Conservation (phyloP, 2,113 vertebrate genomes). For the Cryptotis parvus region DNA sequence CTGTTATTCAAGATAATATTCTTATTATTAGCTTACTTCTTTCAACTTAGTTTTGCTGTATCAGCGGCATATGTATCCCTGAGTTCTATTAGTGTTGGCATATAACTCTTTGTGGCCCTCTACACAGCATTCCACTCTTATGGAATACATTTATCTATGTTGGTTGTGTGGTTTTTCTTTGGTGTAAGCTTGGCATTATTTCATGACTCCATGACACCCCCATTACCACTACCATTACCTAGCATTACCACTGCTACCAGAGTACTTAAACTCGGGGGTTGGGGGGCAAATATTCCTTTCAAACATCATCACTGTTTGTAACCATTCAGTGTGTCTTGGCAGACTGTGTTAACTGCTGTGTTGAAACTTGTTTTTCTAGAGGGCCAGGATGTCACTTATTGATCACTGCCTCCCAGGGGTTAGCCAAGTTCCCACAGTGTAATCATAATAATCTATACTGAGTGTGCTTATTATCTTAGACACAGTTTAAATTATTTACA, state of each 20-base stretch:
- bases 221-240: background rate
- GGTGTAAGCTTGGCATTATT: background rate
- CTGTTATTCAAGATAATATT: background rate
- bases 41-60: background rate
- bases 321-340: background rate
- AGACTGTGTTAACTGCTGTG: background rate
- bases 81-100: background rate
- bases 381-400: background rate
- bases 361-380: background rate
- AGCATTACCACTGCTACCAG: background rate
- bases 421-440: background rate
- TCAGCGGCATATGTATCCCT: background rate
- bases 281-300: background rate
- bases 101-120: background rate
- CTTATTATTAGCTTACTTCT: background rate
- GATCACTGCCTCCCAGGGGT: background rate
- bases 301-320: background rate
- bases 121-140: background rate
- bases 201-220: too few relatives aligned
- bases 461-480: background rate
- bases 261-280: background rate
- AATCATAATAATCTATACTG: background rate
- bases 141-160: background rate
- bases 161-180: background rate
- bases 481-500: background rate